Percentiles rank a stretch among this genome's conserved stretches.
Evolutionary conservation across 2,113 vertebrate species (phyloP).

Genomic region (Centrocercus urophasianus): DNA sequence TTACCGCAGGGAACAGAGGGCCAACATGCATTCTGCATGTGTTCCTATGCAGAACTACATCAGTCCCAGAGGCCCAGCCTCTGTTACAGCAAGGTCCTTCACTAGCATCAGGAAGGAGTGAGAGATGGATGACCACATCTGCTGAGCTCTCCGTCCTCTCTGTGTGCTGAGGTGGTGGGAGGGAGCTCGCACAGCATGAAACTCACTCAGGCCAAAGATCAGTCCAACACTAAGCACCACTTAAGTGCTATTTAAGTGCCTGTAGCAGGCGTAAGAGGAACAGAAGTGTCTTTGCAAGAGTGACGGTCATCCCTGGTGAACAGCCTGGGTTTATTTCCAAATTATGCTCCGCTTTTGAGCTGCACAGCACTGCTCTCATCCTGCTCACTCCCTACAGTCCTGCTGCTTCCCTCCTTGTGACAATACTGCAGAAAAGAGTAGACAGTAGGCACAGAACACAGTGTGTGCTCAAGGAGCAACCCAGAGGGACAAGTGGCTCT

Average conservation of each 20-base stretch:
- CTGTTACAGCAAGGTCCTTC: neutral
- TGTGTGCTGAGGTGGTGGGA: neutral
- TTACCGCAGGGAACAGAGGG: neutral
- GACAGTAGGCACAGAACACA: neutral
- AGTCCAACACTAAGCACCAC: conserved; percentile 20
- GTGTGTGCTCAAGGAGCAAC: neutral
- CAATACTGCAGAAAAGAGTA: neutral
- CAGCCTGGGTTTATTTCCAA: neutral
- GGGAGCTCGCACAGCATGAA: neutral
- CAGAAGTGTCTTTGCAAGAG: neutral
- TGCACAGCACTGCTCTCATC: neutral
- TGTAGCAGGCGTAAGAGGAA: conserved; percentile 14
- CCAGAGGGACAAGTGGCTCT: neutral
- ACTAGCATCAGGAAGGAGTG: neutral
- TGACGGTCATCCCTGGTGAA: neutral
- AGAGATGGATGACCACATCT: neutral
- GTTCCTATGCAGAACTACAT: neutral
- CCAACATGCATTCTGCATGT: neutral
- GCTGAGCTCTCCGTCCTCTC: neutral
- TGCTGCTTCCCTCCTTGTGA: neutral
- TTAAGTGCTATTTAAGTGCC: conserved; percentile 2
- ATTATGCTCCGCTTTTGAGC: neutral
- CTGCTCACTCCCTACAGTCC: neutral
- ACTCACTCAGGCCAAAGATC: neutral
- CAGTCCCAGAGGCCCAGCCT: neutral